Conservation (phyloP, 2,113 vertebrate species). For the Phaethornis superciliosus region DNA sequence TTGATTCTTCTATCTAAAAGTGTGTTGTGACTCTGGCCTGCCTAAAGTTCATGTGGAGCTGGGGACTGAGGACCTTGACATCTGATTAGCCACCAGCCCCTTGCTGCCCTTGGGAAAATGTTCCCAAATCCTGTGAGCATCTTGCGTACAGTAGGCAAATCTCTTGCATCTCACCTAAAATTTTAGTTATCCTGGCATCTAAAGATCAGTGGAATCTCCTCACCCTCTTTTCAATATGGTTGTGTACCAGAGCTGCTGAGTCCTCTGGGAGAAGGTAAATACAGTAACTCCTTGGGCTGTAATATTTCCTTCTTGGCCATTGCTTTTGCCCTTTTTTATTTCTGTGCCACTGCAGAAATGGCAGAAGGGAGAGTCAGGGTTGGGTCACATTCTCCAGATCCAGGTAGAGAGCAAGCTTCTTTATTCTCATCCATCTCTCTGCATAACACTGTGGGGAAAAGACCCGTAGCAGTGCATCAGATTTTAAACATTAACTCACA, state of each 20-base stretch:
- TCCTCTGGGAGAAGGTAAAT: background rate
- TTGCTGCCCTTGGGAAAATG: background rate
- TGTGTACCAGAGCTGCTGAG: background rate
- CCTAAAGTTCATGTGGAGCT: background rate
- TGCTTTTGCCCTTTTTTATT: background rate
- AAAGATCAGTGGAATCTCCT: background rate
- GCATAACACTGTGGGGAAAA: background rate
- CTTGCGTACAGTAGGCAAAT: background rate
- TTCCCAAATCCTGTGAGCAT: background rate
- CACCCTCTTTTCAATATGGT: fast-evolving
- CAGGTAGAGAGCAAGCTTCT: background rate
- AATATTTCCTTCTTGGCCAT: background rate
- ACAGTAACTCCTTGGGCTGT: background rate
- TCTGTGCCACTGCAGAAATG: background rate
- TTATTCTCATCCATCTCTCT: background rate
- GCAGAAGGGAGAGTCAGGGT: background rate
- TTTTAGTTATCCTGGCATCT: background rate
- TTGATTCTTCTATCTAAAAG: background rate
- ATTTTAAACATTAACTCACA: background rate
- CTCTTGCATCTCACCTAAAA: background rate
- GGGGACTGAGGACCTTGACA: background rate
- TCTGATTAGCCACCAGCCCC: background rate
- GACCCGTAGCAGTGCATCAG: background rate
- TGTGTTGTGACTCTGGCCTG: background rate
- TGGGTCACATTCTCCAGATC: background rate